These are phyloP conservation scores for Yponomeuta plumbellus DNA, from an alignment of 2,888 invertebrate species.

Conservation along the genomic window DNA sequence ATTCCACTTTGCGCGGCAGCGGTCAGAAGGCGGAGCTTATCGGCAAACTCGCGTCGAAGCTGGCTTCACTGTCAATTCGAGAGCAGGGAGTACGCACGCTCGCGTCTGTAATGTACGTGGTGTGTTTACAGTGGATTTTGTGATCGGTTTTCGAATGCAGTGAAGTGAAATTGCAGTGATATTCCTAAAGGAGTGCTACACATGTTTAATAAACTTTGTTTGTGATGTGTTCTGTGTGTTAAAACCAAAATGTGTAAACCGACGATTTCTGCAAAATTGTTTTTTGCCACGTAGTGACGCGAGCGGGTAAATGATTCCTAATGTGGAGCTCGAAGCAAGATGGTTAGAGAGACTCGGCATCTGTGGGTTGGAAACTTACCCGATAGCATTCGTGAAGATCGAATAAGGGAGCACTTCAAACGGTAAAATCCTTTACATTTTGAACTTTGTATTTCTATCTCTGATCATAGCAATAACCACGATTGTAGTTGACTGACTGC, in stretches of 20 bases:
- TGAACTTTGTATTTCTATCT: neutral
- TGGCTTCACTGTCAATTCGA: constrained; percentile 74
- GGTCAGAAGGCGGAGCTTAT: constrained; percentile 77
- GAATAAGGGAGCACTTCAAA: constrained; percentile 98
- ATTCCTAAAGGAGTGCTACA: constrained; percentile 58
- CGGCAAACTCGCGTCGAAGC: constrained; percentile 76
- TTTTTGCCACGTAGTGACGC: constrained; percentile 78
- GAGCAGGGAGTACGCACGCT: constrained; percentile 71
- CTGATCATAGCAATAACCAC: neutral
- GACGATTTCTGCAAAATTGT: constrained; percentile 73
- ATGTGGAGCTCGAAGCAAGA: constrained; percentile 97
- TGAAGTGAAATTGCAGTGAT: constrained; percentile 71
- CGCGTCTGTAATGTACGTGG: constrained; percentile 64
- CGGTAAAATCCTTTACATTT: constrained; percentile 78
- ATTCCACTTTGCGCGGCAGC: constrained; percentile 76
- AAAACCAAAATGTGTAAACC: constrained; percentile 71
- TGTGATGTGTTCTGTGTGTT: constrained; percentile 58
- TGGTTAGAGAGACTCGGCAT: constrained; percentile 99
- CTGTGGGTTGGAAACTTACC: constrained; percentile 99
- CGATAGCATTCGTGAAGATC: constrained; percentile 98
- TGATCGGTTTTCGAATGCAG: constrained; percentile 71
- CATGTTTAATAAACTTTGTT: constrained; percentile 59
- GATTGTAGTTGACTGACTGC: neutral
- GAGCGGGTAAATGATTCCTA: constrained; percentile 84
- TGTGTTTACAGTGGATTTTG: constrained; percentile 73